Conservation (phyloP, 2,797 vertebrate genomes). For the Leptoclinus maculatus region DNA sequence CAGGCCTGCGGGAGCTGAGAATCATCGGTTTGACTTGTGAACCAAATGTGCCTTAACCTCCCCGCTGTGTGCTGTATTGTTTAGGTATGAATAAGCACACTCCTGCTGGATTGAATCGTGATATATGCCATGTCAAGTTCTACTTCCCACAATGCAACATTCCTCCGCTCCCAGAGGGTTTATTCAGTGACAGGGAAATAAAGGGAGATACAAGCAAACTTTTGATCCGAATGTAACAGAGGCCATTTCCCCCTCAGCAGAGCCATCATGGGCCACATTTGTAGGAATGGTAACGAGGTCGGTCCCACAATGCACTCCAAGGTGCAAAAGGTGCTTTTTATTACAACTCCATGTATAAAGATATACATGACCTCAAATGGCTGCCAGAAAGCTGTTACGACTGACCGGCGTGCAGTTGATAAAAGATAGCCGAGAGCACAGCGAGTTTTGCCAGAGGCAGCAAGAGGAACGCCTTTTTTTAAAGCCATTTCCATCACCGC, state of each 20-base stretch:
- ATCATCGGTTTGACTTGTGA: slow-evolving; percentile 20
- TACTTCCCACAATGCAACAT: slow-evolving; percentile 14
- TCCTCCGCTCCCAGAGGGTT: neutral
- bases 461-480: slow-evolving; percentile 10
- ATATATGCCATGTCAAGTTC: slow-evolving; percentile 12
- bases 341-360: slow-evolving; percentile 49
- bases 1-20: slow-evolving; percentile 11
- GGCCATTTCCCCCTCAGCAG: slow-evolving; percentile 8
- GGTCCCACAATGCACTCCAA: neutral
- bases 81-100: slow-evolving; percentile 12
- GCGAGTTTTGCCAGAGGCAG: slow-evolving; percentile 44
- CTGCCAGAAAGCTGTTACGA: slow-evolving; percentile 42
- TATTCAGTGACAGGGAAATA: slow-evolving; percentile 21
- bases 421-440: slow-evolving; percentile 38
- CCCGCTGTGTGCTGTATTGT: neutral
- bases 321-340: slow-evolving; percentile 20
- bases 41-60: slow-evolving; percentile 22
- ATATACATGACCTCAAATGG: slow-evolving; percentile 26
- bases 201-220: neutral
- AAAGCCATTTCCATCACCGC: slow-evolving; percentile 50
- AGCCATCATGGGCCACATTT: slow-evolving; percentile 6
- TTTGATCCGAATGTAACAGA: neutral
- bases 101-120: slow-evolving; percentile 16
- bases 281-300: slow-evolving; percentile 23
- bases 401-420: slow-evolving; percentile 41